phyloP scores from a whole-genome alignment of 2,797 vertebrate genomes.

The Phrynocephalus vlangalii region DNA sequence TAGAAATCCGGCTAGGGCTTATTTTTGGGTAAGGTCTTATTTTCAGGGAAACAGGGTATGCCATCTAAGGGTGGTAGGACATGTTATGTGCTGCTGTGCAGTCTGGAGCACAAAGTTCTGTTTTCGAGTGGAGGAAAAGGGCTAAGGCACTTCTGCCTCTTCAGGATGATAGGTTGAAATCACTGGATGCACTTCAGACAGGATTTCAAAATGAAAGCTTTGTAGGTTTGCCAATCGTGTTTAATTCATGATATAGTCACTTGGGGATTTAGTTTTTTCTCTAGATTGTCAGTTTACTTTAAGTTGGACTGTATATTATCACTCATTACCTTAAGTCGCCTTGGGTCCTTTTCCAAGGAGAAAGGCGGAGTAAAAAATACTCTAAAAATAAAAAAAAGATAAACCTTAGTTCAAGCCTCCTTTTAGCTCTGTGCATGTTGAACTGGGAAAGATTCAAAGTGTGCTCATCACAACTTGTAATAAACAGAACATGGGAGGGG shows the following conservation, averaged over 20 bases:
- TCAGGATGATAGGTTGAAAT: not conserved
- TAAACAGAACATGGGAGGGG: not conserved
- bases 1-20: no score
- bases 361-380: no score
- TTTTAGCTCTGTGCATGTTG: not conserved
- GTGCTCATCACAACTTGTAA: not conserved
- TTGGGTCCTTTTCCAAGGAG: no score
- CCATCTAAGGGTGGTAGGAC: not conserved
- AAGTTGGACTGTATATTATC: not conserved
- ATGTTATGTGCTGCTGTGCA: not conserved
- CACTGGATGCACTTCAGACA: not conserved
- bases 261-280: not conserved
- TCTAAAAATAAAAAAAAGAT: no score
- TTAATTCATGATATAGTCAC: not conserved
- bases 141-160: not conserved
- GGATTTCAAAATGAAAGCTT: not conserved
- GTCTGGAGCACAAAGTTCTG: not conserved
- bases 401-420: not conserved
- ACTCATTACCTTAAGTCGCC: no score
- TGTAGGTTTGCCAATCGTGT: not conserved
- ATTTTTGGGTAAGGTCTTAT: no score
- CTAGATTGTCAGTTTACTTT: not conserved
- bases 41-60: no score
- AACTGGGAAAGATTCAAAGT: not conserved
- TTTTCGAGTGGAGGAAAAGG: not conserved